Conservation (phyloP, 1,140 invertebrate genomes). For the Mactra quadrangularis region DNA sequence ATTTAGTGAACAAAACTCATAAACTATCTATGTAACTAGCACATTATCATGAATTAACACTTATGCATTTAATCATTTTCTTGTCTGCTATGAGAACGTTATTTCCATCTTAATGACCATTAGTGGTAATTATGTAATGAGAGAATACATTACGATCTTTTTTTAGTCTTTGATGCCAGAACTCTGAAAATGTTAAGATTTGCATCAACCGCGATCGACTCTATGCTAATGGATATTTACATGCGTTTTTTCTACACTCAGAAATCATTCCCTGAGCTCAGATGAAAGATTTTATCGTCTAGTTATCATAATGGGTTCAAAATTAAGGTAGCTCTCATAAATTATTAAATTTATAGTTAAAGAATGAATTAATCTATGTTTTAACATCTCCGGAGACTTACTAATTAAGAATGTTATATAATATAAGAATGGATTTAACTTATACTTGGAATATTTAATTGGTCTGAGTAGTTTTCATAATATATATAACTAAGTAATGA, state of each 20-base stretch:
- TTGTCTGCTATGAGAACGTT: conserved; percentile 49
- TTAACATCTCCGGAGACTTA: neutral
- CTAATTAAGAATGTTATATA: too few species aligned
- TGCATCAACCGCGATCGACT: conserved; percentile 5
- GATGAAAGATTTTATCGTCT: neutral
- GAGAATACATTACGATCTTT: conserved; percentile 38
- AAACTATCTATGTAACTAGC: conserved; percentile 50
- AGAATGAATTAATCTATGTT: conserved; percentile 4
- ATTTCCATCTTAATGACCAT: conserved; percentile 49
- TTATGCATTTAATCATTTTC: conserved; percentile 60
- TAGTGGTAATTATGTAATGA: conserved; percentile 53
- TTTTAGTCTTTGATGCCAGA: conserved; percentile 28
- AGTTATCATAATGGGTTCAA: neutral
- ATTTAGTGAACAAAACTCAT: conserved; percentile 27
- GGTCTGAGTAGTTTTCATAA: too few species aligned
- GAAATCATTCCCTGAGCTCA: conserved; percentile 1
- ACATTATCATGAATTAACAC: conserved; percentile 53
- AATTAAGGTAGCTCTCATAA: neutral
- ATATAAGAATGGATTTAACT: too few species aligned
- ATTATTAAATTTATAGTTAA: conserved; percentile 25
- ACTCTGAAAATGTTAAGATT: conserved; percentile 30
- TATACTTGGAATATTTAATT: too few species aligned
- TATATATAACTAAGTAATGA: too few species aligned
- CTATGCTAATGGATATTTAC: conserved; percentile 20
- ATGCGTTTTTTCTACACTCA: conserved; percentile 9